phyloP scores from a whole-genome alignment of 2,113 vertebrate genomes.

The Reinhardtius hippoglossoides region DNA sequence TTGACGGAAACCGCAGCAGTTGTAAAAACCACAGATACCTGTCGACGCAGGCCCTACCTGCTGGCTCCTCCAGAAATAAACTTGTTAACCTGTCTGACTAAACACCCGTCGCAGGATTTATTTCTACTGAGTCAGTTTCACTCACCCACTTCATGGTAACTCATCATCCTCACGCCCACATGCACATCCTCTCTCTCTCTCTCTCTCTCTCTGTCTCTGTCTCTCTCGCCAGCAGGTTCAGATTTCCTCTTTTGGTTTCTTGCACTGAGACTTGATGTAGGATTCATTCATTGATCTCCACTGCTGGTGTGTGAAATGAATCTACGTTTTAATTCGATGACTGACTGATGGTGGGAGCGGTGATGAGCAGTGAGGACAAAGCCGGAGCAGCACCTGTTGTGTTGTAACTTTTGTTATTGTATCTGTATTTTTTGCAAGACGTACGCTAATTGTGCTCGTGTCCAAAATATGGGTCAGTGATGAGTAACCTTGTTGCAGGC shows the following conservation, averaged over 20 bases:
- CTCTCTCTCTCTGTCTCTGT: too few relatives aligned
- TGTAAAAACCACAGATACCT: slow-evolving; percentile 4
- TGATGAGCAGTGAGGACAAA: slow-evolving; percentile 1
- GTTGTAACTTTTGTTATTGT: too few relatives aligned
- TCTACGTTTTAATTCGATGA: background rate
- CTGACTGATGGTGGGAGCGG: background rate
- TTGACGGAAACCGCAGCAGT: background rate
- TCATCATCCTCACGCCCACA: slow-evolving; percentile 1
- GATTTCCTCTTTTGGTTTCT: background rate
- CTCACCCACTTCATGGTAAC: background rate
- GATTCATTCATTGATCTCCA: background rate
- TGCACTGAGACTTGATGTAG: background rate
- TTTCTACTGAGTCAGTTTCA: background rate
- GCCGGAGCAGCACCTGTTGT: background rate
- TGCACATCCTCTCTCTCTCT: background rate
- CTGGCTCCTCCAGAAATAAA: background rate
- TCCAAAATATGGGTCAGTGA: too few relatives aligned
- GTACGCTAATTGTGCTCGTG: too few relatives aligned
- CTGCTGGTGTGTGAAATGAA: background rate
- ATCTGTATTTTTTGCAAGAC: too few relatives aligned
- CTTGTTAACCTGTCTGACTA: slow-evolving; percentile 2
- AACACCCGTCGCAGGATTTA: background rate
- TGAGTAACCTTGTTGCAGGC: too few relatives aligned
- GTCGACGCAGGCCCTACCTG: background rate
- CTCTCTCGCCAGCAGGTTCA: background rate